These are phyloP conservation scores for Gymnoscelis rufifasciata DNA, from an alignment of 2,888 invertebrate species.

Conservation along the genomic window DNA sequence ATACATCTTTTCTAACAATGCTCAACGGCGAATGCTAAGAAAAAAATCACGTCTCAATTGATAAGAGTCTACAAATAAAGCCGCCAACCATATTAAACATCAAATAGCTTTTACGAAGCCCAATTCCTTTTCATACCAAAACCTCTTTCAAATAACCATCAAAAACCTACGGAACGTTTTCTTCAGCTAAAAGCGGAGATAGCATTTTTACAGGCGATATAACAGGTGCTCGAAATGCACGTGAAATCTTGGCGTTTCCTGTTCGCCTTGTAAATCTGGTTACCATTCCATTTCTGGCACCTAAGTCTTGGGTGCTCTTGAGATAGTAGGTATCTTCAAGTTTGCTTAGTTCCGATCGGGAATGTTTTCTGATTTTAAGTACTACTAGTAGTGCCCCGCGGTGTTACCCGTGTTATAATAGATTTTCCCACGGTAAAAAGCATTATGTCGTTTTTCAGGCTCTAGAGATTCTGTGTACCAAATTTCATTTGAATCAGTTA, in stretches of 20 bases:
- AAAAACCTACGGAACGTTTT: constrained; percentile 3
- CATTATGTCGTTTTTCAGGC: no score
- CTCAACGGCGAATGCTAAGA: no score
- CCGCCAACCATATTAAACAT: background rate
- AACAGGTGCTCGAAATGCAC: constrained; percentile 12
- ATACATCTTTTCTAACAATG: no score
- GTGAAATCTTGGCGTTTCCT: constrained; percentile 11
- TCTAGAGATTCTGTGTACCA: no score
- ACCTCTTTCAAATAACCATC: constrained; percentile 2
- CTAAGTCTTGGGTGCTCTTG: constrained; percentile 7
- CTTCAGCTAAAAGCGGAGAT: constrained; percentile 3
- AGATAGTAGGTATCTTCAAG: background rate
- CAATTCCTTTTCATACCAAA: background rate
- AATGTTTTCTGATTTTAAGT: background rate
- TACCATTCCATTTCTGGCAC: constrained; percentile 12
- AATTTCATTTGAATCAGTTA: no score
- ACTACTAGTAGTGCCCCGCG: no score
- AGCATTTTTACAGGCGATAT: constrained; percentile 8
- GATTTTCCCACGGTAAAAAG: no score
- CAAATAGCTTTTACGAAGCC: background rate
- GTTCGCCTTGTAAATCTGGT: constrained; percentile 14
- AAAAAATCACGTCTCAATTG: background rate
- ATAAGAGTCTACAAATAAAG: background rate
- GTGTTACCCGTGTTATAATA: no score
- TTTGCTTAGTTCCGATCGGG: background rate